Evolutionary conservation across 1,140 invertebrate genomes (phyloP).

Genomic region (Euwallacea similis): DNA sequence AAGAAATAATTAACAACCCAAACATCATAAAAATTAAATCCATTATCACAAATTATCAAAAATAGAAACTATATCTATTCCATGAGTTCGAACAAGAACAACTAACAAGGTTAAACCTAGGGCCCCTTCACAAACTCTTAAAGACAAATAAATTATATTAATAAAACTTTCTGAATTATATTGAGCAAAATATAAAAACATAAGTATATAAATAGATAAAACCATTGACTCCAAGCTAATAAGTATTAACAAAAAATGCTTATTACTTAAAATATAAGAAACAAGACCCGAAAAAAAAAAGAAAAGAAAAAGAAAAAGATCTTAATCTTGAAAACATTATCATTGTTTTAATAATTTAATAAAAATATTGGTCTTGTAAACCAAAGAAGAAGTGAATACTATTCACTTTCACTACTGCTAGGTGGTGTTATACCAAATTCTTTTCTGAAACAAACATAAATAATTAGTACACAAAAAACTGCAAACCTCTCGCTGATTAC

Average conservation of each 20-base stretch:
- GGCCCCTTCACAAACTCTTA: conserved; percentile 61
- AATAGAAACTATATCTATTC: conserved; percentile 60
- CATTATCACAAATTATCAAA: conserved; percentile 61
- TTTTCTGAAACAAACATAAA: too few species aligned
- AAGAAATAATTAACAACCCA: conserved; percentile 37
- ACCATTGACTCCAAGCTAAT: conserved; percentile 61
- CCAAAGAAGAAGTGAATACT: too few species aligned
- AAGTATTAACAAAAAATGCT: conserved; percentile 58
- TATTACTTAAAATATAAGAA: conserved; percentile 57
- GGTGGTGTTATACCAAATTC: too few species aligned
- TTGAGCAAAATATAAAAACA: conserved; percentile 57
- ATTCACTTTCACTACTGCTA: too few species aligned
- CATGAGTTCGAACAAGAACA: conserved; percentile 60
- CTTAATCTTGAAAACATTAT: conserved; percentile 13
- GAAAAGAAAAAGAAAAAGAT: conserved; percentile 52
- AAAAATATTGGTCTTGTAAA: conserved; percentile 64
- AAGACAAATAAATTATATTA: conserved; percentile 62
- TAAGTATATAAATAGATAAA: conserved; percentile 57
- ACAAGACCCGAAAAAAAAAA: conserved; percentile 53
- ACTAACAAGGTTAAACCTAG: conserved; percentile 62
- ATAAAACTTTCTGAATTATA: conserved; percentile 57
- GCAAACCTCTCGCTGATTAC: too few species aligned
- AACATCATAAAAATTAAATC: conserved; percentile 55
- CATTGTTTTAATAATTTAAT: conserved; percentile 60
- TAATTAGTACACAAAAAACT: too few species aligned